Conservation (phyloP, 2,797 vertebrate species). For the Phoxinus dragarum region DNA sequence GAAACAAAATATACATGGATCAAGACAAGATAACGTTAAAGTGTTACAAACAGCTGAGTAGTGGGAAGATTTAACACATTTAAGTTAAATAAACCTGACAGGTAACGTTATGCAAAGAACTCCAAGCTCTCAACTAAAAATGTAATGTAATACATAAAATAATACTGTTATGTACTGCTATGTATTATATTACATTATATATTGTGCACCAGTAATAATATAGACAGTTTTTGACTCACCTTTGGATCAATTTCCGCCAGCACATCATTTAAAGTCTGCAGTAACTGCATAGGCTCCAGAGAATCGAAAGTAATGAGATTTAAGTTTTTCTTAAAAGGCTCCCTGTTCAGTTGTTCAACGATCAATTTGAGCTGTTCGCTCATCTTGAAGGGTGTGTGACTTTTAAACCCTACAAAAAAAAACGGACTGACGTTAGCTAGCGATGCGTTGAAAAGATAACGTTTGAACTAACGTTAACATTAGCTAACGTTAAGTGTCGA, state of each 20-base stretch:
- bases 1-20: slow-evolving; percentile 43
- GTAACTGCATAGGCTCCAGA: slow-evolving; percentile 88
- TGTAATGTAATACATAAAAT: background rate
- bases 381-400: slow-evolving; percentile 74
- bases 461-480: background rate
- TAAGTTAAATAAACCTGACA: background rate
- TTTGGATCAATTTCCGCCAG: slow-evolving; percentile 94
- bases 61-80: background rate
- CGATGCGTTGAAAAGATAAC: background rate
- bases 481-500: background rate
- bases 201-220: background rate
- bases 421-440: background rate
- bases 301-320: slow-evolving; percentile 98
- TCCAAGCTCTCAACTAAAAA: background rate
- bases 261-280: slow-evolving; percentile 93
- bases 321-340: slow-evolving; percentile 94
- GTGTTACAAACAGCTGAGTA: background rate
- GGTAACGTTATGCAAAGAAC: background rate
- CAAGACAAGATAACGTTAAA: background rate
- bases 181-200: background rate
- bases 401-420: background rate
- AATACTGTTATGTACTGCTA: background rate
- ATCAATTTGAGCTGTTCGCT: slow-evolving; percentile 94
- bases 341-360: slow-evolving; percentile 93
- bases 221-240: slow-evolving; percentile 73